A percentile compares a stretch with the other conserved stretches of the same genome.
Conservation (phyloP, 2,888 invertebrate species). For the Anthophora plumipes region DNA sequence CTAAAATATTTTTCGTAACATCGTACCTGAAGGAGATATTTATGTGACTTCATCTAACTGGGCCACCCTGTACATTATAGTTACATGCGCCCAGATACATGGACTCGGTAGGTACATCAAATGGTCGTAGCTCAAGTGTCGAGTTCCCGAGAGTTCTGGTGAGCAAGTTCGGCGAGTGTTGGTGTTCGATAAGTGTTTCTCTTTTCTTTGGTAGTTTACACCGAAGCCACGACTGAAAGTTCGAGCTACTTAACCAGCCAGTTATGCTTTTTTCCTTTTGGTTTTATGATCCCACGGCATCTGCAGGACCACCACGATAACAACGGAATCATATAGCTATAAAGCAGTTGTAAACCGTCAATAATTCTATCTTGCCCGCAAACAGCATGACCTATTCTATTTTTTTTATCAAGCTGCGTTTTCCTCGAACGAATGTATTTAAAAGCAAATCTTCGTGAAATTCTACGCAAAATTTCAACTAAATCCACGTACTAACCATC, state of each 20-base stretch:
- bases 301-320: conserved; percentile 40
- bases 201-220: conserved; percentile 72
- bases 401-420: conserved; percentile 13
- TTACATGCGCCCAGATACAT: conserved; percentile 19
- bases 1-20: too few relatives aligned
- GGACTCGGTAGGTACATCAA: conserved; percentile 72
- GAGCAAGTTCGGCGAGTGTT: conserved; percentile 77
- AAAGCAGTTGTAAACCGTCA: conserved; percentile 39
- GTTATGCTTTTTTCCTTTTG: conserved; percentile 58
- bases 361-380: conserved; percentile 48
- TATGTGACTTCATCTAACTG: too few relatives aligned
- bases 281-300: conserved; percentile 58
- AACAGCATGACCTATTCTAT: conserved; percentile 11
- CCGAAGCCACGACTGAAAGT: conserved; percentile 66
- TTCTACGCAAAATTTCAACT: conserved; percentile 23
- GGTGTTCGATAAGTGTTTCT: conserved; percentile 82
- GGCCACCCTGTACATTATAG: background rate
- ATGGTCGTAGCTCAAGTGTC: conserved; percentile 78
- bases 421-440: background rate
- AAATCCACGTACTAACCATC: conserved; percentile 3
- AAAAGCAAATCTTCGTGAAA: background rate
- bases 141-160: conserved; percentile 73
- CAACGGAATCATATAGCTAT: conserved; percentile 54
- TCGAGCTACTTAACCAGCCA: conserved; percentile 62
- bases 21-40: too few relatives aligned